Conservation (phyloP, 2,888 invertebrate genomes). For the Diploptera punctata region DNA sequence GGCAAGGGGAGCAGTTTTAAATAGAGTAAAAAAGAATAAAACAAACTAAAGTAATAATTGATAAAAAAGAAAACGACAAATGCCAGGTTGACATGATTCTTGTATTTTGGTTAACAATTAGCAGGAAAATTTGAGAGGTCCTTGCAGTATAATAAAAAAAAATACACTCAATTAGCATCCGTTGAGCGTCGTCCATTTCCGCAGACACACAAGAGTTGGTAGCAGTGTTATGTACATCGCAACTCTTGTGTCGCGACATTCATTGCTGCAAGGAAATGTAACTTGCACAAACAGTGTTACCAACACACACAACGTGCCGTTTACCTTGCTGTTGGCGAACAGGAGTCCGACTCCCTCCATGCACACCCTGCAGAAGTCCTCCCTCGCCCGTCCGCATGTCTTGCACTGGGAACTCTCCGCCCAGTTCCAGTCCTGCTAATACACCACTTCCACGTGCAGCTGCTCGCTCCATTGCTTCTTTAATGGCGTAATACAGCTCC, state of each 20-base stretch:
- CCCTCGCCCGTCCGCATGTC: conserved; percentile 98
- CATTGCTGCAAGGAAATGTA: conserved; percentile 6
- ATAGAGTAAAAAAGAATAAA: conserved; percentile 22
- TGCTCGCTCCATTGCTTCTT: conserved; percentile 95
- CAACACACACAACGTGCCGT: conserved; percentile 43
- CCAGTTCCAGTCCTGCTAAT: conserved; percentile 76
- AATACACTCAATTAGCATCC: conserved; percentile 40
- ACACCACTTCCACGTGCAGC: conserved; percentile 76
- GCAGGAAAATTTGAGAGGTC: conserved; percentile 59
- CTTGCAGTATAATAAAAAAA: conserved; percentile 49
- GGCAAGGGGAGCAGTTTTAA: conserved; percentile 25
- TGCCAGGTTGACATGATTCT: too few species aligned
- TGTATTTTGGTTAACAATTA: too few species aligned
- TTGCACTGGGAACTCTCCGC: conserved; percentile 98
- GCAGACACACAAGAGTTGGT: conserved; percentile 3
- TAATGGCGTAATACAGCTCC: conserved; percentile 97
- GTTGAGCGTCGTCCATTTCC: neutral
- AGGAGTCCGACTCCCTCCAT: conserved; percentile 99
- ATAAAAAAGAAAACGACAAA: conserved; percentile 17
- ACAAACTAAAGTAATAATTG: conserved; percentile 15
- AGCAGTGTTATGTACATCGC: neutral
- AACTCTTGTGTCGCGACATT: neutral
- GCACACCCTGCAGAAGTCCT: conserved; percentile 96
- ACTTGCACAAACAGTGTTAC: conserved; percentile 10
- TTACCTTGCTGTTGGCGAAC: conserved; percentile 99